phyloP scores from a whole-genome alignment of 1,140 invertebrate genomes.

The Brachionus rubens region DNA sequence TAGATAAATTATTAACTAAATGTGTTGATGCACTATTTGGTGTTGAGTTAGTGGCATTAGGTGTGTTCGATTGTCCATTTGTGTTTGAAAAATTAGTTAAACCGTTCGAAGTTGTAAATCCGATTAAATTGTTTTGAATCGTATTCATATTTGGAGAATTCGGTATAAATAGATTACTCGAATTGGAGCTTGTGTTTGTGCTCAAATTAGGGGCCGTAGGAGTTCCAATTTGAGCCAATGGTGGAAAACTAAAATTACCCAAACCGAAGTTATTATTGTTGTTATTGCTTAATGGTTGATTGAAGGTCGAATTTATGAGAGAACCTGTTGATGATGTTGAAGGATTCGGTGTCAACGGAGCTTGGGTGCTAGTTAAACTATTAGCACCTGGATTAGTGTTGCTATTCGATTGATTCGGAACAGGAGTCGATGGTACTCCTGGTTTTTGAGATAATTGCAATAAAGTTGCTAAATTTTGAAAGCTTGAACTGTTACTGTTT shows the following conservation, averaged over 20 bases:
- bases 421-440: not conserved
- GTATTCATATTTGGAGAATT: not conserved
- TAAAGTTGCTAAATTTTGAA: slow-evolving; percentile 32
- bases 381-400: not conserved
- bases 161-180: not conserved
- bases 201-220: not conserved
- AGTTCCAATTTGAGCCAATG: not conserved
- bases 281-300: not conserved
- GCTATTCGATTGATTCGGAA: not conserved
- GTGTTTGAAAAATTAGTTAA: not conserved
- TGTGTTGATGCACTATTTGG: not conserved
- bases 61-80: not conserved
- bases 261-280: slow-evolving; percentile 29
- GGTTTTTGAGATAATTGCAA: slow-evolving; percentile 26
- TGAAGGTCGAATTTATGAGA: not conserved
- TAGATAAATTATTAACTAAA: not conserved
- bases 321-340: not conserved
- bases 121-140: slow-evolving; percentile 1
- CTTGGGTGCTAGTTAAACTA: not conserved
- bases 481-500: not conserved
- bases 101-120: not conserved
- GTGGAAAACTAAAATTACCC: not conserved
- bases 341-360: not conserved
- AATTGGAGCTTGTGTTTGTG: not conserved
- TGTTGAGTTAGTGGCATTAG: not conserved